Percentiles rank a stretch among this genome's conserved stretches.
phyloP scores from a whole-genome alignment of 2,797 vertebrate genomes.

The Hipposideros larvatus region DNA sequence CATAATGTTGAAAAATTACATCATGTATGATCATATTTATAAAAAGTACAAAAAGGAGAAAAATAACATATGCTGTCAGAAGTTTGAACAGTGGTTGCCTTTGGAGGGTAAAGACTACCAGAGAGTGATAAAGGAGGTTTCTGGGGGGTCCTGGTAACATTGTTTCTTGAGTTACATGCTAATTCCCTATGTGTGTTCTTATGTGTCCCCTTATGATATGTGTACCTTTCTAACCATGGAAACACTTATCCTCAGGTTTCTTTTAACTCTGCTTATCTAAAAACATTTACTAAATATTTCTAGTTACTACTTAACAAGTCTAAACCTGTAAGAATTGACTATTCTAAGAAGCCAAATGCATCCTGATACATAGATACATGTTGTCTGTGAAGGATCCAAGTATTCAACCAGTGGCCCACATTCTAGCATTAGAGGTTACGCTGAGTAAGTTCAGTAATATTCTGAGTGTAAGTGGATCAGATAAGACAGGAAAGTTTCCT shows the following conservation, averaged over 20 bases:
- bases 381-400: background rate
- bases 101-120: background rate
- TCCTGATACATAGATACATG: background rate
- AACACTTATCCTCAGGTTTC: background rate
- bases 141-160: background rate
- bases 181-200: background rate
- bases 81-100: background rate
- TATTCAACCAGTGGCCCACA: background rate
- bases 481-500: background rate
- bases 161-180: background rate
- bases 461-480: background rate
- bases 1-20: background rate
- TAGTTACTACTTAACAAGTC: background rate
- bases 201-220: background rate
- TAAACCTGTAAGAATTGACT: background rate
- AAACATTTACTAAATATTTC: too few species aligned
- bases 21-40: background rate
- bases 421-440: background rate
- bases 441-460: background rate
- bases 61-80: background rate
- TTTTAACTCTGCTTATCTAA: background rate
- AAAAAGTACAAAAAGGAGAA: slow-evolving; percentile 14
- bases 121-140: background rate
- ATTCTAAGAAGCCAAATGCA: background rate
- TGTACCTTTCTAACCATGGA: background rate